Percentiles rank a stretch among this genome's conserved stretches.
These are phyloP conservation scores for Leiothrix lutea DNA, from an alignment of 2,113 vertebrate species.

Conservation along the genomic window DNA sequence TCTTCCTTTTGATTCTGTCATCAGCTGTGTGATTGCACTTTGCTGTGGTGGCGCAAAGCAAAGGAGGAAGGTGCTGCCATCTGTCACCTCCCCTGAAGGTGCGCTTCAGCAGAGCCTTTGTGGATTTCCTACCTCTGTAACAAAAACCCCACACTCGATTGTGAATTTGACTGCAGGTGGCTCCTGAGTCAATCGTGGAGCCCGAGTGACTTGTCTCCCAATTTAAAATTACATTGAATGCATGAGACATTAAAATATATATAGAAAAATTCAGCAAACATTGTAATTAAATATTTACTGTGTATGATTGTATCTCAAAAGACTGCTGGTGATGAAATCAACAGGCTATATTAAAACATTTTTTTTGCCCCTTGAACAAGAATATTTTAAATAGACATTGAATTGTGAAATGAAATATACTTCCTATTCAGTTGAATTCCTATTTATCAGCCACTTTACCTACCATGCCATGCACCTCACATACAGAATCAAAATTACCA, in stretches of 20 bases:
- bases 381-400: not conserved
- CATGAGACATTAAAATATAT: not conserved
- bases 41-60: not conserved
- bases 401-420: not conserved
- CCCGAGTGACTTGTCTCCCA: not conserved
- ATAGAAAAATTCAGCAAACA: not conserved
- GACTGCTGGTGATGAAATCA: not conserved
- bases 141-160: not conserved
- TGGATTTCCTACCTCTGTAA: not conserved
- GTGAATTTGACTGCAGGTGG: not conserved
- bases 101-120: not conserved
- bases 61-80: not conserved
- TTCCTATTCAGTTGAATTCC: not conserved
- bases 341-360: not conserved
- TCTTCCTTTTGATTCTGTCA: not conserved
- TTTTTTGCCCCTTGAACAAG: not conserved
- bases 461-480: not conserved
- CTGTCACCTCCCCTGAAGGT: not conserved
- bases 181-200: not conserved
- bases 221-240: not conserved
- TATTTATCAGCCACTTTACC: not conserved
- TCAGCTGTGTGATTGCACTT: not conserved
- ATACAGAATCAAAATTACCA: not conserved
- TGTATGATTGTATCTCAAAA: not conserved
- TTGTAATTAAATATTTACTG: not conserved